phyloP scores from a whole-genome alignment of 2,888 invertebrate species.

The Mactromeris polynyma region DNA sequence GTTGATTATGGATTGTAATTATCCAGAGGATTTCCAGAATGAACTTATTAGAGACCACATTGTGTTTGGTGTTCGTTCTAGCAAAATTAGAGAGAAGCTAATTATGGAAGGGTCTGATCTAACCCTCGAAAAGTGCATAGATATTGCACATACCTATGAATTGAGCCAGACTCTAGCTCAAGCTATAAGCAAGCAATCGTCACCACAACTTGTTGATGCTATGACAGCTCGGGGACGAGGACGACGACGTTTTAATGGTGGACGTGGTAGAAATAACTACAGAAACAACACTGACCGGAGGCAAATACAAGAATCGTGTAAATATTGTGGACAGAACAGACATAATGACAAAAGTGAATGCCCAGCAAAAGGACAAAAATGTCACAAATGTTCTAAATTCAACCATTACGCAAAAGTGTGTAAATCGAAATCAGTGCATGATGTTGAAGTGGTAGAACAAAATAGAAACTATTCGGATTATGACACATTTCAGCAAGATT shows the following conservation, averaged over 20 bases:
- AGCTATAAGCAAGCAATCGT: conserved; percentile 26
- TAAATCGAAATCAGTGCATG: not conserved
- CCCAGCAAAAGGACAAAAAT: not conserved
- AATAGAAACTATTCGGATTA: not conserved
- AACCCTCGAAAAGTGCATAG: conserved; percentile 54
- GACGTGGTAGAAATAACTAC: no score
- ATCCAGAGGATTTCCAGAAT: conserved; percentile 21
- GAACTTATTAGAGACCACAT: conserved; percentile 65
- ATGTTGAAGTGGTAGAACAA: not conserved
- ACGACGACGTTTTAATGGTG: no score
- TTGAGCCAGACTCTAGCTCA: conserved; percentile 46
- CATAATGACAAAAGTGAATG: not conserved
- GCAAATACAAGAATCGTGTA: no score
- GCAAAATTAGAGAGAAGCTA: conserved; percentile 57
- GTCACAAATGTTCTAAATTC: not conserved
- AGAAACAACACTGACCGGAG: no score
- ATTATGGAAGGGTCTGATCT: conserved; percentile 57
- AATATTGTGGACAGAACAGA: no score
- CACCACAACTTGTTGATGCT: no score
- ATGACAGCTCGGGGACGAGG: no score
- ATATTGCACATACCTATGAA: conserved; percentile 51
- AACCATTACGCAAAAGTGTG: not conserved
- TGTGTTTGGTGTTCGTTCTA: conserved; percentile 48
- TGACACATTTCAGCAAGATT: not conserved
- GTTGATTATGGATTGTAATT: conserved; percentile 62